phyloP scores from a whole-genome alignment of 1,140 invertebrate genomes.

The Drosophila melanogaster region DNA sequence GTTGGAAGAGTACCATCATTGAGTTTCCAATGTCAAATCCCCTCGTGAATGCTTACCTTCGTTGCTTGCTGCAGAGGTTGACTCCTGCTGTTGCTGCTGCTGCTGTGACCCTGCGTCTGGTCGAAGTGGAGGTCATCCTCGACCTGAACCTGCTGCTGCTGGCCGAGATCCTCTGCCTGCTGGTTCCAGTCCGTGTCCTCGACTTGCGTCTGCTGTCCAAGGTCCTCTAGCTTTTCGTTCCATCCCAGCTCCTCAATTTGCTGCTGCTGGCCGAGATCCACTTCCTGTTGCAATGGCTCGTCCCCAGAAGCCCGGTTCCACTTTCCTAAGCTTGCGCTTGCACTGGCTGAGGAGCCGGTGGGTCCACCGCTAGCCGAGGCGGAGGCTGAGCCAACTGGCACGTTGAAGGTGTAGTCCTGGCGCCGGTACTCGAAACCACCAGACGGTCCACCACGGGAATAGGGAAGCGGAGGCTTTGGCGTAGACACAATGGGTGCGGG shows the following conservation, averaged over 20 bases:
- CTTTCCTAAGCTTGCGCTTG: slow-evolving; percentile 51
- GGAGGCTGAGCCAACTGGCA: slow-evolving; percentile 44
- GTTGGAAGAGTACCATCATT: not conserved
- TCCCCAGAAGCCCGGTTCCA: slow-evolving; percentile 58
- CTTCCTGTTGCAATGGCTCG: slow-evolving; percentile 30
- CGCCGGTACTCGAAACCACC: slow-evolving; percentile 65
- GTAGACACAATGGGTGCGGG: slow-evolving; percentile 34
- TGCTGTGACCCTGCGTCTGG: not conserved
- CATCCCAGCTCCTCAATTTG: slow-evolving; percentile 4
- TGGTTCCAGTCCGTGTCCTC: slow-evolving; percentile 15
- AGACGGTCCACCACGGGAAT: slow-evolving; percentile 4
- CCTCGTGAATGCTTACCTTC: not conserved
- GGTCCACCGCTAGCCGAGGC: slow-evolving; percentile 55
- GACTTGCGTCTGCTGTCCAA: slow-evolving; percentile 36
- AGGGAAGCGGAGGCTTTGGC: slow-evolving; percentile 48
- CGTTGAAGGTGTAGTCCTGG: slow-evolving; percentile 64
- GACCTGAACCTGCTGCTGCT: slow-evolving; percentile 48
- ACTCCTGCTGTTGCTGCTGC: slow-evolving; percentile 6
- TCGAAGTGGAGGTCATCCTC: slow-evolving; percentile 35
- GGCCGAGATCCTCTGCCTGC: slow-evolving; percentile 40
- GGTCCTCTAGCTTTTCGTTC: slow-evolving; percentile 17
- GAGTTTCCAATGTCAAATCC: no score
- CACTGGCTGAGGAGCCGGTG: slow-evolving; percentile 50
- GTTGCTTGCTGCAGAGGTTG: slow-evolving; percentile 22
- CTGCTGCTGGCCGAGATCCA: slow-evolving; percentile 44